Conservation (phyloP, 2,113 vertebrate genomes). For the Rhipidura dahli region DNA sequence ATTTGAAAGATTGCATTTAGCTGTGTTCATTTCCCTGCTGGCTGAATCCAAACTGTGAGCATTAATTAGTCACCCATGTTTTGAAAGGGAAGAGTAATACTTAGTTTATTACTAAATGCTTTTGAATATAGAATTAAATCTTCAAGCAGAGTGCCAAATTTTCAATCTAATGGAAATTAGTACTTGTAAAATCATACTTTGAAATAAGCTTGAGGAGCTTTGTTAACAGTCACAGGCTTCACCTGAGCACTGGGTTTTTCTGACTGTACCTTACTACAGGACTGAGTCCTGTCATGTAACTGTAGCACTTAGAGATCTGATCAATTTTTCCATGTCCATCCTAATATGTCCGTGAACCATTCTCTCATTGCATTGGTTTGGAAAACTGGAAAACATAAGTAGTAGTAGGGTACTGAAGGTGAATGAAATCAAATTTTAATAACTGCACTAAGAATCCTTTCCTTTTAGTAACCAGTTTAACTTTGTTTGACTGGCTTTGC, state of each 20-base stretch:
- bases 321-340: rapidly evolving
- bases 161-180: neutral
- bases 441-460: neutral
- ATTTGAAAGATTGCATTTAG: slow-evolving; percentile 18
- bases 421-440: neutral
- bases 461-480: neutral
- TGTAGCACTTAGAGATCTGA: neutral
- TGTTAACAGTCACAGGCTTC: neutral
- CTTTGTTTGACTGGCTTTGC: neutral
- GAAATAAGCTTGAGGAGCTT: neutral
- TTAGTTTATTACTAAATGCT: slow-evolving; percentile 30
- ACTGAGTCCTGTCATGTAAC: neutral
- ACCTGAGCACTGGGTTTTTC: neutral
- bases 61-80: slow-evolving; percentile 45
- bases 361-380: neutral
- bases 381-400: neutral
- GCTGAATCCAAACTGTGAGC: slow-evolving; percentile 30
- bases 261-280: neutral
- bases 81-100: neutral
- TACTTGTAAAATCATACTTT: neutral
- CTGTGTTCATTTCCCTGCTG: slow-evolving; percentile 27
- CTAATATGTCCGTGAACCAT: neutral
- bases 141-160: neutral
- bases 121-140: neutral
- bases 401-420: neutral